Evolutionary conservation across 1,140 invertebrate genomes (phyloP), one percentile per base, ranked within the genome.

Genomic region (Choristoneura fumiferana): DNA sequence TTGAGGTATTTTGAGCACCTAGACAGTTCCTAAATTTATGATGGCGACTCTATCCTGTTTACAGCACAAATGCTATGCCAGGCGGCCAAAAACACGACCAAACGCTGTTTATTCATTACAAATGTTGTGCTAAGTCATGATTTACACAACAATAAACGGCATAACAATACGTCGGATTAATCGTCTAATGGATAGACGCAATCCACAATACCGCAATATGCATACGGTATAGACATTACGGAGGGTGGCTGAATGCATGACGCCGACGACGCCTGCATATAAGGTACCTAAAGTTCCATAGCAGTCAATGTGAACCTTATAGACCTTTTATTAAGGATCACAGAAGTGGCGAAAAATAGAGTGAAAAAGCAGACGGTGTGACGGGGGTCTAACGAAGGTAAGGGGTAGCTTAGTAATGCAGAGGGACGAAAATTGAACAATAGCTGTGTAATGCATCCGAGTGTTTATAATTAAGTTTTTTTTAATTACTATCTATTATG

Each of bases 181-280:
- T 83, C 80, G 71, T 74, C 68, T 87, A 85, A 85, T 85, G 82
- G 82, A 78, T 81, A 81, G 78, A 78, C 76, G 75, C 67, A 61
- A 71, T 69, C 71, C 65, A 82, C 78, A 76, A 78, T 80, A 78
- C 79, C 80, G 76, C 81, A 79, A 84, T 76, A 81, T 80, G 81
- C 81, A 79, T 80, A 78, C 73, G 71, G 74, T 84, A 79, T 76
- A 80, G 73, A 74, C 74, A 83, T 85, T 85, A 82, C 76, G 17
- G 71, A 78, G 82, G 81, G 81, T 77, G 75, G 73, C 75, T 78
- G 79, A 84, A 84, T 84, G 78, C 78, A 81, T 76, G 71, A 58
- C 66, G 71, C 63, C 68, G 72, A 62, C 71, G 40, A 43, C 58
- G 59, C 59, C 62, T 65, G 60, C 62, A 67, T 58, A 59, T 3